These are phyloP conservation scores for Gallinago undulata DNA, from an alignment of 2,113 vertebrate genomes.

Conservation along the genomic window DNA sequence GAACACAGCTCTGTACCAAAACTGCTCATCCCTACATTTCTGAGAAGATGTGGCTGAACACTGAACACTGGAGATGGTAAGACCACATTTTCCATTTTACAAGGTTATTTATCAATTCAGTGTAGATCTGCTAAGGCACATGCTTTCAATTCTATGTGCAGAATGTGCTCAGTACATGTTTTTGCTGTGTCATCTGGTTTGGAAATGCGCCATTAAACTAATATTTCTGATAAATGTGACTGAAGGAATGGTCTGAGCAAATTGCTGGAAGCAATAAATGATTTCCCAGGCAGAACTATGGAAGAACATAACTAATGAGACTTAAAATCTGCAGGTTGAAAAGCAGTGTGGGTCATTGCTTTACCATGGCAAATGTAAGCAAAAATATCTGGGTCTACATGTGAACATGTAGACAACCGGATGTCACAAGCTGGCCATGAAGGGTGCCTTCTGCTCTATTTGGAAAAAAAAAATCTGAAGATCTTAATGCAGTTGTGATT, in stretches of 20 bases:
- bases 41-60: not conserved
- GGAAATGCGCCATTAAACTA: not conserved
- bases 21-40: slow-evolving; percentile 7
- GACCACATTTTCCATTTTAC: slow-evolving; percentile 14
- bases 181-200: not conserved
- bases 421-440: not conserved
- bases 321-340: not conserved
- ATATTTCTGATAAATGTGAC: not conserved
- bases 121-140: not conserved
- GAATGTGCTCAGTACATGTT: not conserved
- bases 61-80: slow-evolving; percentile 44
- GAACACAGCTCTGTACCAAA: not conserved
- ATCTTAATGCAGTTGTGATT: not conserved
- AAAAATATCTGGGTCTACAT: not conserved
- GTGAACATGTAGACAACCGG: not conserved
- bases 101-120: not conserved
- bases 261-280: not conserved
- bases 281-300: not conserved
- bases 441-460: not conserved
- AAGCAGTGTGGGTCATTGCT: not conserved
- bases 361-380: not conserved
- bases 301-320: not conserved
- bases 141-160: not conserved
- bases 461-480: not conserved
- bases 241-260: not conserved